Conservation (phyloP, 2,888 invertebrate species). For the Capitulum mitella region DNA sequence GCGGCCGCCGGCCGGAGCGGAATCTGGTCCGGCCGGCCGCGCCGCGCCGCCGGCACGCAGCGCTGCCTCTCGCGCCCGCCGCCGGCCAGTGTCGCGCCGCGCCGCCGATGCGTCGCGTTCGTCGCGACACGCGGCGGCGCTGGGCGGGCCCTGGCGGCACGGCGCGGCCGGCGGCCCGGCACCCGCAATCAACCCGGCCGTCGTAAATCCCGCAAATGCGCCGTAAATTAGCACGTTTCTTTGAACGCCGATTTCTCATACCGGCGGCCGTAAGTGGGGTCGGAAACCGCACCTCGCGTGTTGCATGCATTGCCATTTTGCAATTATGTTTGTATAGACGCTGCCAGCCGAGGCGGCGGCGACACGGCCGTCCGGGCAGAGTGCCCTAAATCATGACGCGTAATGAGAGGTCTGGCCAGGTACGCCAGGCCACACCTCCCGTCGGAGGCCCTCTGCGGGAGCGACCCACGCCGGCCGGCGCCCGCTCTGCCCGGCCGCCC, state of each 20-base stretch:
- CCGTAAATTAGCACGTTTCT: background rate
- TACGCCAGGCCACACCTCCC: background rate
- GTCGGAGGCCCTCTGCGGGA: too few species aligned
- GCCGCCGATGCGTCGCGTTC: conserved; percentile 25
- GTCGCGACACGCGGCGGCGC: conserved; percentile 32
- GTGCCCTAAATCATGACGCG: background rate
- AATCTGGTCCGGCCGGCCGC: conserved; percentile 33
- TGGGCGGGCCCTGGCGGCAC: background rate
- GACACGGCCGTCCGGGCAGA: background rate
- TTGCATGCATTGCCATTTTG: background rate
- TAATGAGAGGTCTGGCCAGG: background rate
- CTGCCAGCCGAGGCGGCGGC: background rate
- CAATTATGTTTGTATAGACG: background rate
- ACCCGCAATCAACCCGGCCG: background rate
- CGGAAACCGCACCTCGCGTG: background rate
- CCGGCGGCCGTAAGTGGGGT: background rate
- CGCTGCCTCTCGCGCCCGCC: background rate
- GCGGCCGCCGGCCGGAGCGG: conserved; percentile 24
- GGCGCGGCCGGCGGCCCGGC: background rate
- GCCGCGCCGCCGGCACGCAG: conserved; percentile 30
- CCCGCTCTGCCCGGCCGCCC: too few species aligned
- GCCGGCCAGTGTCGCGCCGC: conserved; percentile 31
- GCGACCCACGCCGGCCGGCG: too few species aligned
- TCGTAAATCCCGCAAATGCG: background rate
- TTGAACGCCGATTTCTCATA: background rate